Evolutionary conservation across 53 echinoderm and acorn worm genomes (phyloP).

Genomic region (Paelopatides confundens): DNA sequence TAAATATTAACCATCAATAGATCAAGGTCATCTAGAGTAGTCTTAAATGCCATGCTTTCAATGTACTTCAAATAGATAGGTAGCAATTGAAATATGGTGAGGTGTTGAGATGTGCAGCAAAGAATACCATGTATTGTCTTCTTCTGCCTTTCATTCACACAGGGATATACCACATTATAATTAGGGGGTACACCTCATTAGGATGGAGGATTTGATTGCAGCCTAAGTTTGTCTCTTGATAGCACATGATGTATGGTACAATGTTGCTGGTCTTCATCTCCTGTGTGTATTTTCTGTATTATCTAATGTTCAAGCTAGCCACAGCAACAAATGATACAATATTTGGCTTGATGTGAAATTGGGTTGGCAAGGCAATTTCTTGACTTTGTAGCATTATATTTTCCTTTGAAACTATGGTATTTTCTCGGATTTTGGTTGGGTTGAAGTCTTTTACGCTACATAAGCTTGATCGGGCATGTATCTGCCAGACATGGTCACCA

Average conservation of each 20-base stretch:
- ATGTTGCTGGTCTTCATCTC: background rate
- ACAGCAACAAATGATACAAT: background rate
- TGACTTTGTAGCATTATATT: background rate
- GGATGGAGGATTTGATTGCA: background rate
- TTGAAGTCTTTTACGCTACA: conserved; percentile 46
- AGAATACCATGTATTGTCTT: conserved; percentile 15
- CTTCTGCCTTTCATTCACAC: too few relatives aligned
- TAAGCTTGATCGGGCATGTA: conserved; percentile 56
- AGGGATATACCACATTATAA: background rate
- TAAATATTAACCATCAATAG: conserved; percentile 37
- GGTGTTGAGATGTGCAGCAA: background rate
- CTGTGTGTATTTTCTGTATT: conserved; percentile 8
- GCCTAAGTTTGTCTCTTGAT: conserved; percentile 48
- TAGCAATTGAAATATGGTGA: background rate
- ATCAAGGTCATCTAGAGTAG: background rate
- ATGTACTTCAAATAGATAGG: background rate
- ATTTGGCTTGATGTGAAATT: too few relatives aligned
- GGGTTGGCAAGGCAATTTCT: background rate
- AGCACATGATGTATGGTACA: conserved; percentile 37
- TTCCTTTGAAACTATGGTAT: conserved; percentile 12
- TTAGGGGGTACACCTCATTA: background rate
- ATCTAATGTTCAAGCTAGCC: background rate
- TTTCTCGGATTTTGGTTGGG: background rate
- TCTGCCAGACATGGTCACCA: conserved; percentile 45
- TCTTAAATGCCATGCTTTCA: background rate